Percentiles rank a stretch among this genome's conserved stretches.
These are phyloP conservation scores for Seriola aureovittata DNA, from an alignment of 2,113 vertebrate species.

Conservation along the genomic window DNA sequence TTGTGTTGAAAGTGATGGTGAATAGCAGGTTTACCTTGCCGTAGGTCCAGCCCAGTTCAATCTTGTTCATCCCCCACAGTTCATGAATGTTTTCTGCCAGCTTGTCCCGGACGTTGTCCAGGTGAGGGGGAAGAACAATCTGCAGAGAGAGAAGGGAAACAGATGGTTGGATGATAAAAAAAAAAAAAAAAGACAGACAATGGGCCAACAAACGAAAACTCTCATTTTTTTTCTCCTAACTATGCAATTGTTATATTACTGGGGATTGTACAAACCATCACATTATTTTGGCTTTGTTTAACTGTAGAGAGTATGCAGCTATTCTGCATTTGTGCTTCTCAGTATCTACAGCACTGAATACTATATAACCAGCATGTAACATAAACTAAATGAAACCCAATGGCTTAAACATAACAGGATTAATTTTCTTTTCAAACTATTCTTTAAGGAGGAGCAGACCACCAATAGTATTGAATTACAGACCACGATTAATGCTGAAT, in stretches of 20 bases:
- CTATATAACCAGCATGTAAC: conserved; percentile 8
- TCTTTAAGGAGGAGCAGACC: background rate
- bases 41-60: conserved; percentile 96
- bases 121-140: conserved; percentile 93
- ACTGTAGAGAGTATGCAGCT: conserved; percentile 4
- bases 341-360: background rate
- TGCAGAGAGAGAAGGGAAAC: conserved; percentile 68
- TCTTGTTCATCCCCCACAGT: conserved; percentile 99
- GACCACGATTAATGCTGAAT: background rate
- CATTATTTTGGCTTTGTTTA: conserved; percentile 10
- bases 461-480: background rate
- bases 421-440: conserved; percentile 1
- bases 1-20: background rate
- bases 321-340: conserved; percentile 10
- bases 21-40: conserved; percentile 89
- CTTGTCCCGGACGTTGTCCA: conserved; percentile 95
- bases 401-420: background rate
- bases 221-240: conserved; percentile 3
- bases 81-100: conserved; percentile 98
- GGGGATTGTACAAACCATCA: background rate
- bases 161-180: conserved; percentile 45
- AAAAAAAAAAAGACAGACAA: conserved; percentile 5
- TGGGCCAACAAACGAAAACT: conserved; percentile 25
- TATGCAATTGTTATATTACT: conserved; percentile 21
- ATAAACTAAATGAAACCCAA: conserved; percentile 5